phyloP scores from a whole-genome alignment of 2,888 invertebrate species.

The Eueremaeus valkanovi region DNA sequence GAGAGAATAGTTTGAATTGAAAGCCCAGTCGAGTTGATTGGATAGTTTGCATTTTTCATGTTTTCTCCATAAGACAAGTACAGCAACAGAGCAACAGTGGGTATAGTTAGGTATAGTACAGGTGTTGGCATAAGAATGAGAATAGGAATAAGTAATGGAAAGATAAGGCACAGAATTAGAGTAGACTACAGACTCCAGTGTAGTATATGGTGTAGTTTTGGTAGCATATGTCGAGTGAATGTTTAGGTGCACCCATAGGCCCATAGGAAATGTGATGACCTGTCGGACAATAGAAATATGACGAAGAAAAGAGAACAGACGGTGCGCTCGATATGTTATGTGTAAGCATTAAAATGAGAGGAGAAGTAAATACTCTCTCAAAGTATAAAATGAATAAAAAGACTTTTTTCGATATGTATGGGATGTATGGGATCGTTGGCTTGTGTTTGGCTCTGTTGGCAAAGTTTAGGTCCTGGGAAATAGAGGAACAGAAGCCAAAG shows the following conservation, averaged over 20 bases:
- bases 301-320: constrained; percentile 33
- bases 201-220: too few species aligned
- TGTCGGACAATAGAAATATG: constrained; percentile 35
- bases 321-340: constrained; percentile 32
- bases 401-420: constrained; percentile 6
- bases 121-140: not conserved
- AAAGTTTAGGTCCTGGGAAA: constrained; percentile 26
- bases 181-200: too few species aligned
- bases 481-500: not conserved
- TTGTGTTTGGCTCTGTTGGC: constrained; percentile 7
- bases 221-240: constrained; percentile 21
- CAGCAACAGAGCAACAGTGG: constrained; percentile 13
- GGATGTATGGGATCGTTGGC: constrained; percentile 24
- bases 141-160: constrained; percentile 1
- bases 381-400: constrained; percentile 33
- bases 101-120: too few species aligned
- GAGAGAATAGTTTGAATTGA: not conserved
- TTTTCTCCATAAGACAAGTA: constrained; percentile 27
- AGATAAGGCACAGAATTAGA: not conserved
- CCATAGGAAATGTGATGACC: constrained; percentile 36
- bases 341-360: constrained; percentile 17
- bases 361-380: constrained; percentile 30
- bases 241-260: constrained; percentile 23
- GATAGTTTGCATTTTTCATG: not conserved
- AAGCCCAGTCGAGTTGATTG: not conserved